Conservation (phyloP, 2,113 vertebrate genomes). For the Pterocles gutturalis region DNA sequence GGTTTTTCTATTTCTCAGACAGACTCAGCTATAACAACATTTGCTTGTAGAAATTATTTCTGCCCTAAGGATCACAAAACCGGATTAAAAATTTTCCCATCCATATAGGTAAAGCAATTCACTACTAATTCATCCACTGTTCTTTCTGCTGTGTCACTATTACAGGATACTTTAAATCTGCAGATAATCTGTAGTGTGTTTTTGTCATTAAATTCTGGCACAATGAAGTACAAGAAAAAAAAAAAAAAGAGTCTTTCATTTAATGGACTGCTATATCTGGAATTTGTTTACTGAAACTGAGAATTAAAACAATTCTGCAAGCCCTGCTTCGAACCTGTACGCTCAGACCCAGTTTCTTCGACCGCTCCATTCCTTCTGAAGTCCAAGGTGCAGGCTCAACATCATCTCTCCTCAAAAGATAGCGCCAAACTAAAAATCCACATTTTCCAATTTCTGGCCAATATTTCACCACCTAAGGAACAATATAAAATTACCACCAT, state of each 20-base stretch:
- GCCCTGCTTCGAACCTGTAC: conserved; percentile 85
- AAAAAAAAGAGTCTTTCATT: not conserved
- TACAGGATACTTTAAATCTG: not conserved
- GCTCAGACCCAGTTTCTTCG: conserved; percentile 90
- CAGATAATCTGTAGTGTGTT: not conserved
- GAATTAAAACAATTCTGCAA: not conserved
- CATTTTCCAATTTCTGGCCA: conserved; percentile 99
- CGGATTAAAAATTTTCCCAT: not conserved
- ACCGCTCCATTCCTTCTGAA: conserved; percentile 91
- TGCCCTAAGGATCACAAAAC: not conserved
- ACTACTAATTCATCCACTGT: not conserved
- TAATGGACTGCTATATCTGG: not conserved
- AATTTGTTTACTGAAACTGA: not conserved
- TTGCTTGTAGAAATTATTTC: not conserved
- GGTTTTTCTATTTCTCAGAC: not conserved
- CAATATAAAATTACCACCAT: conserved; percentile 4
- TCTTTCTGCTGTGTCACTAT: not conserved
- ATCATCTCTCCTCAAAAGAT: conserved; percentile 96
- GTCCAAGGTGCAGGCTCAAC: conserved; percentile 96
- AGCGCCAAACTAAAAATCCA: conserved; percentile 97
- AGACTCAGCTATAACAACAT: not conserved
- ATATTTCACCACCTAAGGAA: conserved; percentile 94
- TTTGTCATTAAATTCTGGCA: not conserved
- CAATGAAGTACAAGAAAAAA: not conserved
- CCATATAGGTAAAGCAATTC: not conserved